Conservation (phyloP, 1,140 invertebrate genomes). For the Meteorus sp. region DNA sequence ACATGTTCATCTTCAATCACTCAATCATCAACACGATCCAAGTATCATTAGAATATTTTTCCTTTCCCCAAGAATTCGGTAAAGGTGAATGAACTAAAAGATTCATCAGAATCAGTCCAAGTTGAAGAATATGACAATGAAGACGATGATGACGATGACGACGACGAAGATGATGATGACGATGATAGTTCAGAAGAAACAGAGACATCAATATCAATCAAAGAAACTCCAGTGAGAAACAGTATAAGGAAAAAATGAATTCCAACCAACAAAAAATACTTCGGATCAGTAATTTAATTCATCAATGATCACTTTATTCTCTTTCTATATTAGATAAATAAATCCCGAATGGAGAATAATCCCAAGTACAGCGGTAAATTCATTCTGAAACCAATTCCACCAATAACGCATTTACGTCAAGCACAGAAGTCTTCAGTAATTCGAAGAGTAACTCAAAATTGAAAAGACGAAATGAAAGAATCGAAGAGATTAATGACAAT, state of each 20-base stretch:
- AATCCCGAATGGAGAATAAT: not conserved
- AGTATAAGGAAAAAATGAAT: conserved; percentile 45
- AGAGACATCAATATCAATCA: conserved; percentile 42
- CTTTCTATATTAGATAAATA: conserved; percentile 34
- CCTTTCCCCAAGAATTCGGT: conserved; percentile 39
- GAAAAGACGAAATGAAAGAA: not conserved
- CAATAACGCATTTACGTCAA: conserved; percentile 40
- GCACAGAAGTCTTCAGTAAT: conserved; percentile 39
- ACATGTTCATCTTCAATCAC: too few species aligned
- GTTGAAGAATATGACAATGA: conserved; percentile 48
- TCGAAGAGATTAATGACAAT: not conserved
- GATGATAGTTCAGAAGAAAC: too few species aligned
- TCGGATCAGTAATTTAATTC: not conserved
- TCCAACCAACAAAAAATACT: not conserved
- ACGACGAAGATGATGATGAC: conserved; percentile 40
- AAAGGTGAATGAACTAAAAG: conserved; percentile 38
- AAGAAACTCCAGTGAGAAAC: conserved; percentile 47
- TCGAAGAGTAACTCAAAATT: conserved; percentile 30
- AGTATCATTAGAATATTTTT: not conserved
- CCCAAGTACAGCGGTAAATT: conserved; percentile 10
- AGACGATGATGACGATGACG: conserved; percentile 32
- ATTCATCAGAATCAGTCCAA: conserved; percentile 51
- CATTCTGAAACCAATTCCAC: conserved; percentile 35
- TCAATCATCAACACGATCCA: too few species aligned
- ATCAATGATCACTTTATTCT: conserved; percentile 6